Percentiles rank a stretch among this genome's conserved stretches.
phyloP scores from a whole-genome alignment of 2,888 invertebrate species.

The Metalampra italica region DNA sequence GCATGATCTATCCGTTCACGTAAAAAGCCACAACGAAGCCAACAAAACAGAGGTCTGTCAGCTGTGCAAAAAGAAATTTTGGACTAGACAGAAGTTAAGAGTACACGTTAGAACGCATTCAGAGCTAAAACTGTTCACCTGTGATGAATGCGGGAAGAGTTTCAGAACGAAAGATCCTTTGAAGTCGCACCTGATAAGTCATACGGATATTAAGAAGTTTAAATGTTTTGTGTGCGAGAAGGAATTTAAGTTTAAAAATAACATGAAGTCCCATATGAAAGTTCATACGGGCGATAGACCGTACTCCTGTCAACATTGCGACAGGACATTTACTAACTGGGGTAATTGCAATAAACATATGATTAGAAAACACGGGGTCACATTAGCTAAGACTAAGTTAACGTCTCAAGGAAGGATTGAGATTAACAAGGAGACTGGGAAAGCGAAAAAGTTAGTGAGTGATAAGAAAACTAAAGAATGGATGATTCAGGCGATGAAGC shows the following conservation, averaged over 20 bases:
- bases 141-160: slow-evolving; percentile 28
- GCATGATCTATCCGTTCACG: slow-evolving; percentile 12
- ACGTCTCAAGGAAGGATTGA: slow-evolving; percentile 38
- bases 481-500: slow-evolving; percentile 18
- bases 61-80: slow-evolving; percentile 35
- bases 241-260: too few species aligned
- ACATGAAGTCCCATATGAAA: slow-evolving; percentile 82
- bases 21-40: slow-evolving; percentile 11
- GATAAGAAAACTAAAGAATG: slow-evolving; percentile 18
- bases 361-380: slow-evolving; percentile 80
- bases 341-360: slow-evolving; percentile 86
- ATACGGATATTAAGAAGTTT: slow-evolving; percentile 75
- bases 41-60: slow-evolving; percentile 23
- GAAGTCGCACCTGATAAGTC: slow-evolving; percentile 81
- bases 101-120: slow-evolving; percentile 27
- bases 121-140: slow-evolving; percentile 22
- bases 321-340: slow-evolving; percentile 82
- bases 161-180: slow-evolving; percentile 59
- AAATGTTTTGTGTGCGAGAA: too few species aligned
- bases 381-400: slow-evolving; percentile 35
- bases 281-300: slow-evolving; percentile 81
- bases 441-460: slow-evolving; percentile 10
- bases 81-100: slow-evolving; percentile 20
- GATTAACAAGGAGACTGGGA: slow-evolving; percentile 20
- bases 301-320: slow-evolving; percentile 82